A percentile compares a stretch with the other conserved stretches of the same genome.
Evolutionary conservation across 2,797 vertebrate species (phyloP).

Genomic region (Hirundo rustica): DNA sequence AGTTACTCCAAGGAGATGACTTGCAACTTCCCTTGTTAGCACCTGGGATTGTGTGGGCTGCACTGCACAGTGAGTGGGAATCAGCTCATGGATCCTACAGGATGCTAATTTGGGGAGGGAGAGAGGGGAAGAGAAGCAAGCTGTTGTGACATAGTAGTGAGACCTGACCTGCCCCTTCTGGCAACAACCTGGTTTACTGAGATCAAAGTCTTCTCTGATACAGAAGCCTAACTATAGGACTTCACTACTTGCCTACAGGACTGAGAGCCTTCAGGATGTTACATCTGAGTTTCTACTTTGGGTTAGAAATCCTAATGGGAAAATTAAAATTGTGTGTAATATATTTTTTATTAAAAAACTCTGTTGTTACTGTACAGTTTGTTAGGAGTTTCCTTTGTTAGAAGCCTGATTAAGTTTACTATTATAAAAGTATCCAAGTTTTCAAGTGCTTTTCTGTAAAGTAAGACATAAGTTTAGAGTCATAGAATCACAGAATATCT

Average conservation of each 20-base stretch:
- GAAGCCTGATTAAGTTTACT: background rate
- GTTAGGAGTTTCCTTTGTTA: slow-evolving; percentile 42
- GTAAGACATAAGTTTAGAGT: background rate
- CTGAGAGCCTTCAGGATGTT: background rate
- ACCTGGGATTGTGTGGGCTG: background rate
- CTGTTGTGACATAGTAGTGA: background rate
- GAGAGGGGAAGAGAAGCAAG: background rate
- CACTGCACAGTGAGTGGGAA: background rate
- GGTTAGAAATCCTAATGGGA: slow-evolving; percentile 3
- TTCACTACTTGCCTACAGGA: background rate
- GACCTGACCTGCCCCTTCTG: background rate
- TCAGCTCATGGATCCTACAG: background rate
- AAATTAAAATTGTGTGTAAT: slow-evolving; percentile 2
- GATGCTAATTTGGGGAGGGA: background rate
- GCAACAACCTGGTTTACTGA: background rate
- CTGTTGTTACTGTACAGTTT: slow-evolving; percentile 24
- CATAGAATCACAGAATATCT: background rate
- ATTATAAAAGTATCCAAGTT: background rate
- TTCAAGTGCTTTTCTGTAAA: background rate
- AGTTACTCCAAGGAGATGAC: background rate
- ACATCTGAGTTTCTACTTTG: slow-evolving; percentile 20
- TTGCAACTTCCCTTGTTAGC: background rate
- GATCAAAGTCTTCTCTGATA: background rate
- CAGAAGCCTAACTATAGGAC: background rate
- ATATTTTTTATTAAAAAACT: slow-evolving; percentile 43